A percentile compares a stretch with the other conserved stretches of the same genome.
These are phyloP conservation scores for Bubo scandiacus DNA, from an alignment of 2,113 vertebrate species.

Conservation along the genomic window DNA sequence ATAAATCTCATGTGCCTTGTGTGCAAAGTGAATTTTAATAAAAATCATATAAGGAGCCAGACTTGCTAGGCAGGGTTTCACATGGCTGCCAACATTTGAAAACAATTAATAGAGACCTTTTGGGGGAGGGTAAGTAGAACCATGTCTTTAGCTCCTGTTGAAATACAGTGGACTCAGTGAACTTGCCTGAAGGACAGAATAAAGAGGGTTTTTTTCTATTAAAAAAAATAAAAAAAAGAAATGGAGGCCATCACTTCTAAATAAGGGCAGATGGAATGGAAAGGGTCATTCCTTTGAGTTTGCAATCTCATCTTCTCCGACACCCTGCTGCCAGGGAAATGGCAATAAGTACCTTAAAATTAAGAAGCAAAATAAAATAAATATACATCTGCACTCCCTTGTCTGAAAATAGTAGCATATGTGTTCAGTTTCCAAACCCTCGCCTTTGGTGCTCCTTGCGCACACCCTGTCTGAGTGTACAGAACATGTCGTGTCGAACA, in stretches of 20 bases:
- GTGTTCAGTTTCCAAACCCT: not conserved
- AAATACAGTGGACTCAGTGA: constrained; percentile 71
- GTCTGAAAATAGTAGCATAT: not conserved
- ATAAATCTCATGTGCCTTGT: constrained; percentile 74
- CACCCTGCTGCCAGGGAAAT: constrained; percentile 21
- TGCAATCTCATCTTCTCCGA: not conserved
- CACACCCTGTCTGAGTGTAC: not conserved
- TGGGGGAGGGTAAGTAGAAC: constrained; percentile 52
- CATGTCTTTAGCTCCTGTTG: constrained; percentile 66
- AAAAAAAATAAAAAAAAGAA: not conserved
- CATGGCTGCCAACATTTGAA: constrained; percentile 76
- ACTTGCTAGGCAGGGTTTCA: constrained; percentile 70
- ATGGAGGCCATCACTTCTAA: constrained; percentile 15
- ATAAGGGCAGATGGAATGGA: constrained; percentile 17
- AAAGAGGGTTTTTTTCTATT: not conserved
- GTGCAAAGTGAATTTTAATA: constrained; percentile 81
- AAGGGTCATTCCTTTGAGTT: not conserved
- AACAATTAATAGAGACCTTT: constrained; percentile 74
- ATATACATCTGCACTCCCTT: not conserved
- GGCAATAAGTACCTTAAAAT: constrained; percentile 15
- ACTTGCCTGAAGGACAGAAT: constrained; percentile 61
- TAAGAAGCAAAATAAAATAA: constrained; percentile 31
- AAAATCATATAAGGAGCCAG: constrained; percentile 77
- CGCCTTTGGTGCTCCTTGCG: not conserved
- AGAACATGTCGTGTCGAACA: fast-evolving